Conservation (phyloP, 2,113 vertebrate genomes). For the Gambusia affinis region DNA sequence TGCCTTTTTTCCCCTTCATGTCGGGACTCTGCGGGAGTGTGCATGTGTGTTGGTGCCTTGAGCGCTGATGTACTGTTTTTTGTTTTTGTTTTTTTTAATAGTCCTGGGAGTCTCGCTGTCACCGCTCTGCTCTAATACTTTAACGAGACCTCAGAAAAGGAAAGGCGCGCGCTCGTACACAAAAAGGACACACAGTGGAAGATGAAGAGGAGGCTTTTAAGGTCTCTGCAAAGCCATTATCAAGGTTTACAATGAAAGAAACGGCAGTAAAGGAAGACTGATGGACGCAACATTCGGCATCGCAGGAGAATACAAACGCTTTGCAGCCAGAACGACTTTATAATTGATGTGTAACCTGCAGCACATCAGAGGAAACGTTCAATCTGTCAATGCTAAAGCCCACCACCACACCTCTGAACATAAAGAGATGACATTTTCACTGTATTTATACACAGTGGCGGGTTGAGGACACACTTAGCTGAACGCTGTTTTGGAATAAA, state of each 20-base stretch:
- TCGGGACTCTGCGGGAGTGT: slow-evolving; percentile 1
- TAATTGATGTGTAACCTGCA: slow-evolving; percentile 27
- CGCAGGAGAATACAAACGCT: neutral
- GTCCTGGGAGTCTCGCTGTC: slow-evolving; percentile 57
- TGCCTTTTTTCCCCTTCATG: neutral
- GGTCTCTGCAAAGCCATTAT: slow-evolving; percentile 35
- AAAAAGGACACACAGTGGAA: slow-evolving; percentile 18
- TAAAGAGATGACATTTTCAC: neutral
- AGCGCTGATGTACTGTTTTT: slow-evolving; percentile 42
- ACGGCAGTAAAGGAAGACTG: slow-evolving; percentile 23
- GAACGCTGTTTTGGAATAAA: neutral
- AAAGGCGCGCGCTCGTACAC: slow-evolving; percentile 12
- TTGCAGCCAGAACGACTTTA: neutral
- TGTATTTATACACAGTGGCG: no score
- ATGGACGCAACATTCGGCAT: neutral
- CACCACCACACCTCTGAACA: slow-evolving; percentile 24
- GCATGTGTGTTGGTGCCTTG: slow-evolving; percentile 12
- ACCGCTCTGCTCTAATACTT: slow-evolving; percentile 53
- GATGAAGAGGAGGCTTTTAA: slow-evolving; percentile 37
- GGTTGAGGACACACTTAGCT: no score
- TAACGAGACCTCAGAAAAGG: slow-evolving; percentile 55
- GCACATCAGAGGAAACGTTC: slow-evolving; percentile 11
- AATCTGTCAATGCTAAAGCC: slow-evolving; percentile 21
- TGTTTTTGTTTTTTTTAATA: slow-evolving; percentile 27
- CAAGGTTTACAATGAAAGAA: slow-evolving; percentile 36